Base-by-base conservation (phyloP, 2,888 invertebrate genomes). In the Synanthedon tipuliformis region DNA sequence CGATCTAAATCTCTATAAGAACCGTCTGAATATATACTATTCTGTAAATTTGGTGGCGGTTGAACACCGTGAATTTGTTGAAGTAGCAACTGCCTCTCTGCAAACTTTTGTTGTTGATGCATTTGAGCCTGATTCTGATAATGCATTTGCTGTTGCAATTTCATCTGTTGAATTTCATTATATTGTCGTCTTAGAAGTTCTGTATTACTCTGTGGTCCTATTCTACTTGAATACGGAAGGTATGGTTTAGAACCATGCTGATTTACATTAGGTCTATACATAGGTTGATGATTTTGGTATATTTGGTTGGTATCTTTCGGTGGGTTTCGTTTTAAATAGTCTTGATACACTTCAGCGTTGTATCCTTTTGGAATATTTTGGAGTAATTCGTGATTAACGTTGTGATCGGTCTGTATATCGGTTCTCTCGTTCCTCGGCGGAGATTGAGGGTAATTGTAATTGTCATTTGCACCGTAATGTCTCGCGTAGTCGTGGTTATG, bases 101-200 rank as follows among this genome's bases (percentile, higher is more conserved):
- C 91, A 69, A 91, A 91, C 52, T 90, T 90, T 56, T 90, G 89
- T 60, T 91, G 91, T 66, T 91, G 91, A 59, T 90, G 89, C 77
- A 89, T 89, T 61, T 89, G 85, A 23, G 91, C 90, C 65, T 91
- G 90, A 61, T 88, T 90, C 60, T 91, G 91, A 58, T 90, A 90
- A 60, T 89, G 89, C 65, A 91, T 72, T 68, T 91, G 91, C 45
- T 89, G 90, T 61, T 90, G 90, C 60, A 91, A 69, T 71, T 91
- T 90, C 80, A 90, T 90, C 69, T 91, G 90, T 64, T 91, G 90
- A 59, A 91, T 78, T 71, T 91, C 90, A 62, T 89, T 90, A 59
- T 91, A 90, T 64, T 91, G 90, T 59, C 88, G 82, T 60, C 90
- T 81, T 61, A 90, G 70, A 59, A 90, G 61, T 59, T 90, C 90